Evolutionary conservation across 2,797 vertebrate species (phyloP).

Genomic region (Crax fasciolata): DNA sequence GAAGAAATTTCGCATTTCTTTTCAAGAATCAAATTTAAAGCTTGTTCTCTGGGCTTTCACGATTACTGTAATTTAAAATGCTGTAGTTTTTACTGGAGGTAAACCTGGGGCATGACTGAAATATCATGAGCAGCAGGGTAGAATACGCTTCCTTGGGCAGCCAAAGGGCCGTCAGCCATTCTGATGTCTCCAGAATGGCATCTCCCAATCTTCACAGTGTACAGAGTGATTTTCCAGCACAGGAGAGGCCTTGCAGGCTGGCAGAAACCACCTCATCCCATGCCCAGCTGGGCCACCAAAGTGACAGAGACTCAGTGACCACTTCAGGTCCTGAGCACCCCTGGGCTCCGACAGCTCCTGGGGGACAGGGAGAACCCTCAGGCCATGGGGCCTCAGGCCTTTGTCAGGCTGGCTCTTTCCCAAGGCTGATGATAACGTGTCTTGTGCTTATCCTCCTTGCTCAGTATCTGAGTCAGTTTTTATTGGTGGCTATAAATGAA

Average conservation of each 20-base stretch:
- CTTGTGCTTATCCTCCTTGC: not conserved
- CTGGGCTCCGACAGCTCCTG: not conserved
- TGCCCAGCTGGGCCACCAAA: not conserved
- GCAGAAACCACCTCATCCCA: not conserved
- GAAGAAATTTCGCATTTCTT: not conserved
- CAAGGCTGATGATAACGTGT: not conserved
- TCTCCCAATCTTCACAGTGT: not conserved
- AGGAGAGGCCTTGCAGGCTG: not conserved
- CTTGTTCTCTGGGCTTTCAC: not conserved
- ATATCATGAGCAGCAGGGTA: not conserved
- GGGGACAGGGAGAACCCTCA: not conserved
- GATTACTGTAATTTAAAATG: not conserved
- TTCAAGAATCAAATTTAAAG: not conserved
- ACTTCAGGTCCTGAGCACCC: not conserved
- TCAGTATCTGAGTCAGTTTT: not conserved
- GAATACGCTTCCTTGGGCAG: not conserved
- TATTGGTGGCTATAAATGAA: not conserved
- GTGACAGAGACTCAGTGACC: fast-evolving
- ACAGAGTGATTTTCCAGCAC: not conserved
- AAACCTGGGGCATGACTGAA: not conserved
- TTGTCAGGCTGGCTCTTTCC: not conserved
- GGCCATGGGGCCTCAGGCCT: not conserved
- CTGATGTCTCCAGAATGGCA: not conserved
- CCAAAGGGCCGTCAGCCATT: not conserved
- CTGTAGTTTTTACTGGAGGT: not conserved